Conservation (phyloP, 2,113 vertebrate genomes). For the Ailuropoda melanoleuca region DNA sequence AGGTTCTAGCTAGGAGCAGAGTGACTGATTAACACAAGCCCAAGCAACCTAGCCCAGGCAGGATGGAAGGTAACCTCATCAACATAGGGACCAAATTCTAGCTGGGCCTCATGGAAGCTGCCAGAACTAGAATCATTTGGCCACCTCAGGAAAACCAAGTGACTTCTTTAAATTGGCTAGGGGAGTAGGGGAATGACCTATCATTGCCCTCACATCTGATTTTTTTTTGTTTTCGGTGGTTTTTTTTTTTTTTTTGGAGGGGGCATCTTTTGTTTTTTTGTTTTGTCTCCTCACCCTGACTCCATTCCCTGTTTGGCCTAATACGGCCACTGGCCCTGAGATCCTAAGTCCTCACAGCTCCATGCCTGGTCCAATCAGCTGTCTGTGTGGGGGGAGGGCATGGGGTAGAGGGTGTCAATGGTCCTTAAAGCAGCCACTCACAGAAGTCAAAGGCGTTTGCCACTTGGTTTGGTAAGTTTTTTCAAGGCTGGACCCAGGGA, state of each 20-base stretch:
- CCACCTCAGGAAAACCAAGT: neutral
- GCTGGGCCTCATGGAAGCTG: neutral
- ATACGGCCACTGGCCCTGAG: neutral
- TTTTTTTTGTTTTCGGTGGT: neutral
- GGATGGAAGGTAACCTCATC: neutral
- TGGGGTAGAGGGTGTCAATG: neutral
- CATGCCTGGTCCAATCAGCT: neutral
- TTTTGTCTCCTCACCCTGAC: neutral
- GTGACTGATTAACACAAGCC: neutral
- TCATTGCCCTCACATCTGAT: neutral
- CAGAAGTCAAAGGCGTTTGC: slow-evolving; percentile 34
- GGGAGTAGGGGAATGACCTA: neutral
- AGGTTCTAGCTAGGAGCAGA: neutral
- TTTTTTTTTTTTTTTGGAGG: neutral
- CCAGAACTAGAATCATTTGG: neutral
- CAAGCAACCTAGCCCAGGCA: neutral
- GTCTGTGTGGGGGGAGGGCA: neutral
- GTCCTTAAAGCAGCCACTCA: neutral
- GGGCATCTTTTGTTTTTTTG: neutral
- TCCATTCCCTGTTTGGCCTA: neutral
- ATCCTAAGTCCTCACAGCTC: neutral
- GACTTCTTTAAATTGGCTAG: neutral
- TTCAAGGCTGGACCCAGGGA: neutral
- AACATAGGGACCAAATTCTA: neutral
- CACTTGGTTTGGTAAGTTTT: neutral